A percentile compares a stretch with the other conserved stretches of the same genome.
phyloP scores from a whole-genome alignment of 2,888 invertebrate species.

The Galeruca laticollis region DNA sequence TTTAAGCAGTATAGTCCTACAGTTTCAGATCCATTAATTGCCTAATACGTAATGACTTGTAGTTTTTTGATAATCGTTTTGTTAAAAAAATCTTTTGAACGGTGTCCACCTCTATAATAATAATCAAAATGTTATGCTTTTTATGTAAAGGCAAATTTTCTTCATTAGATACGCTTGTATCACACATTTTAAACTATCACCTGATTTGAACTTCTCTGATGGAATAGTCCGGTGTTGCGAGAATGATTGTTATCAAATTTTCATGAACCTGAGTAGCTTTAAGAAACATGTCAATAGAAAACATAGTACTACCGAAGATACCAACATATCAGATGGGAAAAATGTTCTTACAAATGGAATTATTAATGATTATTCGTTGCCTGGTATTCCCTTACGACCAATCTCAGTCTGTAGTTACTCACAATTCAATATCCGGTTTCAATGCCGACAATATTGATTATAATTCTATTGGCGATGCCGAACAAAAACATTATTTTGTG shows the following conservation, averaged over 20 bases:
- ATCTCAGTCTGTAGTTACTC: conserved; percentile 1
- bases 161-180: not conserved
- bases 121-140: not conserved
- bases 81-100: too few relatives aligned
- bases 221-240: not conserved
- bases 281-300: too few relatives aligned
- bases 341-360: not conserved
- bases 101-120: not conserved
- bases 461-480: conserved; percentile 1
- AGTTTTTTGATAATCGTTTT: too few relatives aligned
- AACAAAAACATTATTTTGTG: not conserved
- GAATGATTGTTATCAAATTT: not conserved
- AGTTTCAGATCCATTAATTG: not conserved
- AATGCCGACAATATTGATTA: too few relatives aligned
- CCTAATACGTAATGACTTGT: too few relatives aligned
- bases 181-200: not conserved
- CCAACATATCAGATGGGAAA: not conserved
- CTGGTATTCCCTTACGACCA: not conserved
- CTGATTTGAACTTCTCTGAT: not conserved
- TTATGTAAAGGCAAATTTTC: not conserved
- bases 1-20: not conserved
- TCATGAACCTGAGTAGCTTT: not conserved
- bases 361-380: not conserved
- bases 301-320: not conserved
- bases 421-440: not conserved